Conservation (phyloP, 1,140 invertebrate genomes). For the Ostrea edulis region DNA sequence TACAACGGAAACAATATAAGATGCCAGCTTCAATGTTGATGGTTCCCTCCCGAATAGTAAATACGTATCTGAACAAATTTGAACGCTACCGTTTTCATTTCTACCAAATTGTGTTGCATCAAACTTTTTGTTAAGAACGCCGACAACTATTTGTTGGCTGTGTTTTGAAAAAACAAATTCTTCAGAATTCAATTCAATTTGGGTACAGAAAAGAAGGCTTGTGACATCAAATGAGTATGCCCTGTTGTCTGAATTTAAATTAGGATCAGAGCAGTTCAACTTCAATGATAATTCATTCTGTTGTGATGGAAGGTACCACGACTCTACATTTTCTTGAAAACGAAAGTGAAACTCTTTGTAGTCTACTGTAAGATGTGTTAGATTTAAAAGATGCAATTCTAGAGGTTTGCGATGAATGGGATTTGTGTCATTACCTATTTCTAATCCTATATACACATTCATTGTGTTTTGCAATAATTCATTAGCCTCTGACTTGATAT, state of each 20-base stretch:
- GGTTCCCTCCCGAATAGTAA: no score
- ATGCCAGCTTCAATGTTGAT: neutral
- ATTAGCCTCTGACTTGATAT: neutral
- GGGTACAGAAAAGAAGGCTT: neutral
- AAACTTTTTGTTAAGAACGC: neutral
- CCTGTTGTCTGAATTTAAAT: neutral
- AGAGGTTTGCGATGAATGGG: no score
- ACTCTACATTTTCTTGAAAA: neutral
- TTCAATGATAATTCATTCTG: neutral
- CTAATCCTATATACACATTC: neutral
- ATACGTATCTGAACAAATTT: constrained; percentile 10
- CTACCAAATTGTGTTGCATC: neutral
- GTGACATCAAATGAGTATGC: neutral
- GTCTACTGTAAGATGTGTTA: neutral
- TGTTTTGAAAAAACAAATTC: neutral
- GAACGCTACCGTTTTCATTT: neutral
- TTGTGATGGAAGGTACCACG: neutral
- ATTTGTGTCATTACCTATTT: neutral
- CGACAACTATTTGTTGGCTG: neutral
- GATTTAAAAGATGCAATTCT: neutral
- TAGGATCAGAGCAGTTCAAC: neutral
- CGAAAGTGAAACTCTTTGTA: neutral
- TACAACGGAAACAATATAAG: neutral
- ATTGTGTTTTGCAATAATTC: neutral
- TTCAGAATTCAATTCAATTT: neutral